phyloP scores from a whole-genome alignment of 2,113 vertebrate species.

The Pseudorasbora parva region DNA sequence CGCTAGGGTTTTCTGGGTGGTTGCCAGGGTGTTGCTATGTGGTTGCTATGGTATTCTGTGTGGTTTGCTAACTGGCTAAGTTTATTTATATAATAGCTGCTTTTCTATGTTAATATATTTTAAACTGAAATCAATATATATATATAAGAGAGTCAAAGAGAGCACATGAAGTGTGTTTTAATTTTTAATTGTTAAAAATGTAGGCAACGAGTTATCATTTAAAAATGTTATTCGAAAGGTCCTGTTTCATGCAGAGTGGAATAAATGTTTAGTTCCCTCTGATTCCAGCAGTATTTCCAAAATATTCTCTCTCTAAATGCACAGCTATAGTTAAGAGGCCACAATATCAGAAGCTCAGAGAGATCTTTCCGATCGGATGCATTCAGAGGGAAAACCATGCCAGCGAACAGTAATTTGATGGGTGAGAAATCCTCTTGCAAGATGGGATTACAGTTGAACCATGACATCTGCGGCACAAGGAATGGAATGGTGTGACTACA shows the following conservation, averaged over 20 bases:
- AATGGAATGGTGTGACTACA: conserved; percentile 39
- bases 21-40: neutral
- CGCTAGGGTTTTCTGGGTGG: neutral
- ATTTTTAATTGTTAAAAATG: neutral
- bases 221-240: neutral
- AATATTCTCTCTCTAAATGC: conserved; percentile 13
- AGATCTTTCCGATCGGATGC: conserved; percentile 42
- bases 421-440: conserved; percentile 55
- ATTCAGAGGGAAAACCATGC: conserved; percentile 44
- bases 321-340: conserved; percentile 11
- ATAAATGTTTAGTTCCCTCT: neutral
- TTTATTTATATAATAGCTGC: too few relatives aligned
- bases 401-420: conserved; percentile 49
- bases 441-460: conserved; percentile 62
- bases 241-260: neutral
- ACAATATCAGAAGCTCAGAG: conserved; percentile 46
- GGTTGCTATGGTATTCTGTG: neutral
- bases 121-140: too few relatives aligned
- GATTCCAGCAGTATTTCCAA: neutral
- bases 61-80: neutral
- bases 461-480: conserved; percentile 49
- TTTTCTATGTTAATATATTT: too few relatives aligned
- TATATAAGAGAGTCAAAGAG: too few relatives aligned
- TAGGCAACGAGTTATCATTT: neutral
- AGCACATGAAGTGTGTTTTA: too few relatives aligned